These are phyloP conservation scores for Aurelia sp. DNA, from an alignment of 30 jellyfish, hydroid and myxozoan species.

Conservation along the genomic window DNA sequence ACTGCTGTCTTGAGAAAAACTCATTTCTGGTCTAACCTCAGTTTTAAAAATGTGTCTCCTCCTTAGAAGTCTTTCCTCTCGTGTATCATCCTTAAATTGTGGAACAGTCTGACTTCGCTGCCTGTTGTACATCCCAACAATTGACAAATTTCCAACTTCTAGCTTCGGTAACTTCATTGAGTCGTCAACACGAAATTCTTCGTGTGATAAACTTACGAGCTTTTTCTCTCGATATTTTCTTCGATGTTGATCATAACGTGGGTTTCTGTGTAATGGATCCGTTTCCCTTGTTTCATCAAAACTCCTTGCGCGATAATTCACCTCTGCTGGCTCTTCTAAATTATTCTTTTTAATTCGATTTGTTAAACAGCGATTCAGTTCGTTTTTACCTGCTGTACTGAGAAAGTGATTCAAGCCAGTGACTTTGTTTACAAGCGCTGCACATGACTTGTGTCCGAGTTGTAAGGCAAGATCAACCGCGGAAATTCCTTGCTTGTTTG, in stretches of 20 bases:
- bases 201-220: slow-evolving; percentile 20
- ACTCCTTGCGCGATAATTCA: neutral
- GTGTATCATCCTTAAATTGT: neutral
- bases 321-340: neutral
- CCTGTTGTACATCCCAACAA: slow-evolving; percentile 11
- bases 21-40: neutral
- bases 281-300: neutral
- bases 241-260: neutral
- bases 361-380: slow-evolving; percentile 17
- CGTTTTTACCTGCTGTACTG: slow-evolving; percentile 41
- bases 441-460: slow-evolving; percentile 71
- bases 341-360: neutral
- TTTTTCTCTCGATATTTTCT: neutral
- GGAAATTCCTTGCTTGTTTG: slow-evolving; percentile 48
- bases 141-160: slow-evolving; percentile 23
- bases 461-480: slow-evolving; percentile 67
- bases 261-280: neutral
- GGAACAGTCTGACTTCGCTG: slow-evolving; percentile 57
- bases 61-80: neutral
- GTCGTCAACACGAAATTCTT: neutral
- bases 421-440: slow-evolving; percentile 50
- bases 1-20: neutral
- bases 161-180: slow-evolving; percentile 19
- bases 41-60: slow-evolving; percentile 1
- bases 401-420: slow-evolving; percentile 25